Percentiles rank a stretch among this genome's conserved stretches.
Evolutionary conservation across 1,140 invertebrate genomes (phyloP).

Genomic region (Venturia canescens): DNA sequence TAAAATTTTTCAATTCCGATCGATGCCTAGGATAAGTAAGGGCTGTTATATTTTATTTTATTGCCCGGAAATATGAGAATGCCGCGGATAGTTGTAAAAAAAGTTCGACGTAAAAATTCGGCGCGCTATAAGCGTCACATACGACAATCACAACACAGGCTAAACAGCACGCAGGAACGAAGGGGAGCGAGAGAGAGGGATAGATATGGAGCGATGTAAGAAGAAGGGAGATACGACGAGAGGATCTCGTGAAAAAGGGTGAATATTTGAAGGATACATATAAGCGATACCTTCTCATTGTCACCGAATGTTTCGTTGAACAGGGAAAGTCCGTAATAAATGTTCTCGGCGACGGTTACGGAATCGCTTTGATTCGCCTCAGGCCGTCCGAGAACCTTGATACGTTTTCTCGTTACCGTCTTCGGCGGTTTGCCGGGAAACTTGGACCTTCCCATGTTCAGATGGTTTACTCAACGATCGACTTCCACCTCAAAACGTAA

Average conservation of each 20-base stretch:
- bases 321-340: conserved; percentile 75
- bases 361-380: conserved; percentile 76
- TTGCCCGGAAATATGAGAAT: not conserved
- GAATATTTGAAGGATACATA: not conserved
- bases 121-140: conserved; percentile 36
- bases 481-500: conserved; percentile 65
- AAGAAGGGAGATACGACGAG: not conserved
- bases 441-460: conserved; percentile 83
- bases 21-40: too few relatives aligned
- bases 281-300: conserved; percentile 71
- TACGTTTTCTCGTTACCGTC: conserved; percentile 88
- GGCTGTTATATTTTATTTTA: too few relatives aligned
- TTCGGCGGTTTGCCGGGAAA: conserved; percentile 91
- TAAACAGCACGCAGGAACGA: not conserved
- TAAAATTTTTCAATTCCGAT: too few relatives aligned
- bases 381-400: conserved; percentile 83
- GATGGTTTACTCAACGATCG: conserved; percentile 65
- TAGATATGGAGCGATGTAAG: conserved; percentile 12
- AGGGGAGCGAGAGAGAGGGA: conserved; percentile 34
- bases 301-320: conserved; percentile 72
- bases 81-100: not conserved
- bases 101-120: conserved; percentile 37
- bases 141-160: conserved; percentile 40
- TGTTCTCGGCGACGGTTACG: conserved; percentile 77
- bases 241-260: not conserved